Evolutionary conservation across 2,113 vertebrate genomes (phyloP), one percentile per base, ranked within the genome.

Genomic region (Camelus bactrianus): DNA sequence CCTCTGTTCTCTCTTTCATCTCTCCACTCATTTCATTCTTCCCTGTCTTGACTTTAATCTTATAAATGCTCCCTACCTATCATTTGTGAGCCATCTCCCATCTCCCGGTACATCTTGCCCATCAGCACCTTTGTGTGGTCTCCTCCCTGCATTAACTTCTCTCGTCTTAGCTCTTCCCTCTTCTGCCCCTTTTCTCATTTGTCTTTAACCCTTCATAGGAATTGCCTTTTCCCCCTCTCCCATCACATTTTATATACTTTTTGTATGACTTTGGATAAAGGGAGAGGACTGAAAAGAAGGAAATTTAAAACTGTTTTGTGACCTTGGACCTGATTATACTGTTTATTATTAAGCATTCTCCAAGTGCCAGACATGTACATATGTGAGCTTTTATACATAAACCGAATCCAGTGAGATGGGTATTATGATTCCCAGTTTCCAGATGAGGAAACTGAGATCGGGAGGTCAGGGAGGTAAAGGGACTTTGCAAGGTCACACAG

Each of bases 31-130:
- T 75, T 83, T 95, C 75, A 67, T 96, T 85, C 91, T 92, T 97
- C 65, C 67, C 91, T 58, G 20, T 54, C 50, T 80, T 87, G 94
- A 94, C 98, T 98, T 97, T 96, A 95, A 97, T 98, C 96, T 96
- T 87, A 58, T 42, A 94, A 89, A 94, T 67, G 86, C 73, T 92
- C 93, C 83, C 64, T 95, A n/a, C 80, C 81, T 94, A 30, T 84
- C 89, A 97, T 96, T 80, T 91, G 26, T 38, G 64, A 95, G 85
- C 94, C 82, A 93, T 87, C 91, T 89, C 48, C 56, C 77, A 56
- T 56, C 90, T 90, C 84, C 89, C 54, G 6, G 17, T 32, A 28
- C 22, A 12, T 20, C 82, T 94, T 35, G 62, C 26, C 62, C 16
- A 15, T 54, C 38, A 76, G 54, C 75, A 89, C 38, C 26, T 93